Base-by-base conservation (phyloP, 2,888 invertebrate genomes). In the Heliconius ethilla region DNA sequence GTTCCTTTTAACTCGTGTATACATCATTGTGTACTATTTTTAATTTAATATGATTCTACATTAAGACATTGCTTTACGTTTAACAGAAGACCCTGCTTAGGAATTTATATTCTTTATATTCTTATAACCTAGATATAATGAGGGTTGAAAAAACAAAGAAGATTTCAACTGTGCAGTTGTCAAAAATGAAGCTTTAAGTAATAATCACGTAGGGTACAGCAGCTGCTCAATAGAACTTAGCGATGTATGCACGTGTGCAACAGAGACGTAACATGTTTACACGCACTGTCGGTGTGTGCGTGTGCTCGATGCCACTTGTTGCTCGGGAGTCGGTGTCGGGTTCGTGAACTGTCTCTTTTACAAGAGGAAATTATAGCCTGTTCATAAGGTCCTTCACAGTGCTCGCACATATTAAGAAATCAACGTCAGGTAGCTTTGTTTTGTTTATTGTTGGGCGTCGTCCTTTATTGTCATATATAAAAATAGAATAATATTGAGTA, bases 361-460 rank as follows among this genome's bases (percentile, higher is more conserved):
- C 72, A 55, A 81, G 78, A 79, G 82, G 81, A 81, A 83, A 82
- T 82, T 79, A 82, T 81, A 78, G 79, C 78, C 80, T 74, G 80
- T 80, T 80, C 81, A 78, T 81, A 78, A 81, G 80, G 77, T 81
- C 78, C 81, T 70, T 74, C 78, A 80, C 76, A 66, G 78, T 77
- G 81, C 82, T 79, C 81, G 79, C 81, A 80, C 81, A 77, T 80
- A 82, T 82, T 81, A 83, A 81, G 81, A 78, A 77, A 75, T 69
- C 78, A 66, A 74, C 75, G 70, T 76, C 87, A 86, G 87, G 87
- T 87, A 86, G 83, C 74, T 76, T 78, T 63, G 81, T 83, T 82
- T 85, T 85, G 83, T 86, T 85, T 83, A 77, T 79, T 72, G 67
- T 70, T 67, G 75, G 33, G n/a, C 33, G n/a, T 59, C 37, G 7